Evolutionary conservation across 2,888 invertebrate species (phyloP), one percentile per base, ranked within the genome.

Genomic region (Idaea biselata): DNA sequence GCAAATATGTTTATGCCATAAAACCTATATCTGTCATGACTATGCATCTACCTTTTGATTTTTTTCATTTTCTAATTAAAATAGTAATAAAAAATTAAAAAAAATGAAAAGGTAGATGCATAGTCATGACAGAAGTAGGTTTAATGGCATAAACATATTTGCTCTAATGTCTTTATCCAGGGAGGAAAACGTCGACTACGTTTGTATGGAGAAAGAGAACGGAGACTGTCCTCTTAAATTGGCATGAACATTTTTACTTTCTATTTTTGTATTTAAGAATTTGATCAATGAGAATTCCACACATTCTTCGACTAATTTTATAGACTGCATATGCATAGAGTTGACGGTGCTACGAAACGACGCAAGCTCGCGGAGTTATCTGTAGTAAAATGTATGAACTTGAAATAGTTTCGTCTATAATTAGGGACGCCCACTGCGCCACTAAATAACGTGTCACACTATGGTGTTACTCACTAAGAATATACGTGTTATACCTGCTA

Each of bases 341-440:
- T 44, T 44, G 8, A 44, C 44, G 44, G 14, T 44, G 54, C 62
- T 25, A 59, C 60, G 61, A 58, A 58, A 53, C 53, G 62, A 58
- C 61, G 56, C 32, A 44, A 44, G 44, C 44, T 44, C 44, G 8
- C 44, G 8, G 44, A 44, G 44, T 44, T 44, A 44, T 44, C 44
- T 44, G 11, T 44, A 44, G 44, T 44, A 44, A 44, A 76, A 74
- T 77, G 77, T 72, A 73, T 82, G 84, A 84, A 85, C 87, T 86
- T 87, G 85, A 86, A 87, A 86, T 85, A 83, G 76, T 72, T 77
- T 68, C 32, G 58, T 58, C 64, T 83, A 82, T 77, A 78, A 74
- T 74, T 83, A 81, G 78, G 67, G 59, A 75, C 81, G 63, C 83
- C 82, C 77, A 83, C 84, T 67, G 53, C 44, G 44, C 44, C 44